Base-by-base conservation (phyloP, 2,797 vertebrate species). In the Zenarchopterus dispar region DNA sequence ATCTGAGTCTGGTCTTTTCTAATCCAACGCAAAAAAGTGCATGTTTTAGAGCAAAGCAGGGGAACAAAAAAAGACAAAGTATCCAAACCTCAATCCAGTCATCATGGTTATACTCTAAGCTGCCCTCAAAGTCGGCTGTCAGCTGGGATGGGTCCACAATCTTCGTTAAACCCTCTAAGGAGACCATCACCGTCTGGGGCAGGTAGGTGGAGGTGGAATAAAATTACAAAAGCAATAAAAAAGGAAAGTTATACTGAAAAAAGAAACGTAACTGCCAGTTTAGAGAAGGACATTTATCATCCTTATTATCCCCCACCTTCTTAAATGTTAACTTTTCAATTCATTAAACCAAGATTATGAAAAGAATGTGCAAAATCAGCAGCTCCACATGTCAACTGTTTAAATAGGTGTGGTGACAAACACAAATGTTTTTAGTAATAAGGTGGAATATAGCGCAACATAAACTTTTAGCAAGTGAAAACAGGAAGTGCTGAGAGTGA, bases 101-200 rank as follows among this genome's bases (percentile, higher is more conserved):
- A 50, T 99, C 97, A 15, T 99, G 97, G 93, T 99, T 96, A 82
- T 99, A 99, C 42, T 97, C 96, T 88, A 99, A 91, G 84, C 96
- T 96, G 88, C 97, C 97, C 41, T 99, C 97, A 24, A 99, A 97
- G 90, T 99, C 97, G 0, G 95, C 94, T 6, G 97, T 99, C 78
- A 99, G 93, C 93, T 99, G 97, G 77, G 97, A 98, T 60, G 96
- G 96, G 85, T 99, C 97, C 83, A 99, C 97, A 70, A 97, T 94
- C 94, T 98, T 98, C 92, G 96, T 95, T 90, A 99, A 96, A 89
- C 97, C 97, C 91, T 99, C 97, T 81, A 99, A 93, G 84, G 97
- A 99, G 76, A 99, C 97, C 97, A 99, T 98, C 82, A 95, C 96
- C 80, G 97, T 99, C 97, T 99, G 84, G 56, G 7, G 19, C 7